Evolutionary conservation across 1,140 invertebrate species (phyloP).

Genomic region (Drosophila subobscura): DNA sequence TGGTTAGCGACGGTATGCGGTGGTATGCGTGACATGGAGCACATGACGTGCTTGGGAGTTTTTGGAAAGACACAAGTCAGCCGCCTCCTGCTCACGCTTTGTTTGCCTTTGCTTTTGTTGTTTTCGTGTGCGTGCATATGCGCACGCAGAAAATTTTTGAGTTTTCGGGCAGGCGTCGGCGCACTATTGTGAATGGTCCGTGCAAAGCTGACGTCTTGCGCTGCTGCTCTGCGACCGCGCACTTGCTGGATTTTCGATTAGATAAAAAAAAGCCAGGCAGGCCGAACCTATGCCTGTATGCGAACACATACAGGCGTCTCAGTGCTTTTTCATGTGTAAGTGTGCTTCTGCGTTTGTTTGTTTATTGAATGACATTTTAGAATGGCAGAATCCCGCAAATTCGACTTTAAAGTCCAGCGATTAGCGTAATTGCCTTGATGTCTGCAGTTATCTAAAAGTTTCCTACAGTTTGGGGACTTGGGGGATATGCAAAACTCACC

Average conservation of each 20-base stretch:
- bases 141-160: constrained; percentile 53
- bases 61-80: background rate
- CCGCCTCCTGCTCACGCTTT: constrained; percentile 2
- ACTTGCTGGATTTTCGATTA: constrained; percentile 56
- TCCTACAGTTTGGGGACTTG: background rate
- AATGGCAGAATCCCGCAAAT: constrained; percentile 42
- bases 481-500: constrained; percentile 83
- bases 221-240: constrained; percentile 42
- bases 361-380: constrained; percentile 75
- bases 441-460: constrained; percentile 41
- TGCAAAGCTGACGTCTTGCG: constrained; percentile 23
- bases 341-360: constrained; percentile 39
- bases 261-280: constrained; percentile 47
- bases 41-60: constrained; percentile 41
- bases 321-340: background rate
- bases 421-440: constrained; percentile 69
- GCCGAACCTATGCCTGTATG: constrained; percentile 13
- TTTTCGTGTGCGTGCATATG: constrained; percentile 36
- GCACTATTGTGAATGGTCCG: constrained; percentile 66
- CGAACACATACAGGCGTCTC: background rate
- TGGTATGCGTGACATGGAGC: constrained; percentile 56
- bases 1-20: constrained; percentile 3
- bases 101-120: constrained; percentile 19
- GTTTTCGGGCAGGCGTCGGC: constrained; percentile 65
- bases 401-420: constrained; percentile 43